Evolutionary conservation across 35 echinoderm and acorn worm genomes (phyloP).

Genomic region (Holothuria glaberrima): DNA sequence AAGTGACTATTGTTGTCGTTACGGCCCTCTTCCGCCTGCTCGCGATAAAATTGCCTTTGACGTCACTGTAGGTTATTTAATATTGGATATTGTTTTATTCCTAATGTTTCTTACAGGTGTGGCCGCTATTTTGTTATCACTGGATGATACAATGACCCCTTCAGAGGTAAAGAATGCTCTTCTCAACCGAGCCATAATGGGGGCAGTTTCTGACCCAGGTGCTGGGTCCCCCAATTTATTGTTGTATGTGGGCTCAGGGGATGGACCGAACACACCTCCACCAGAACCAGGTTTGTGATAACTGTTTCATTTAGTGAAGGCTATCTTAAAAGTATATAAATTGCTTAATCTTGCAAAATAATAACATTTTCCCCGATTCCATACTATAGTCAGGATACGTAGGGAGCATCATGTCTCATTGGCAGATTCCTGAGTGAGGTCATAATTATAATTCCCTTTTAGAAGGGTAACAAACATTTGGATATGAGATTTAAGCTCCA

Average conservation of each 20-base stretch:
- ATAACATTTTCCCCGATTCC: not conserved
- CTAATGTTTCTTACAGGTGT: not conserved
- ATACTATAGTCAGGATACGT: no score
- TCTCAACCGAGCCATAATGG: not conserved
- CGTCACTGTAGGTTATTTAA: not conserved
- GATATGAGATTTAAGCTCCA: not conserved
- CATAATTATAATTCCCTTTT: no score
- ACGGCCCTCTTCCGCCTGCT: no score
- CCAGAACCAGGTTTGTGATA: not conserved
- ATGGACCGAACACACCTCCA: slow-evolving; percentile 25
- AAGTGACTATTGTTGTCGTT: no score
- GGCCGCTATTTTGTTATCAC: not conserved
- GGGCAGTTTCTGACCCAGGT: not conserved
- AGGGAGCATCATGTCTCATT: not conserved
- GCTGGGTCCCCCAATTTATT: not conserved
- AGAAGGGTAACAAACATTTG: not conserved
- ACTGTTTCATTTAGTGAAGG: not conserved
- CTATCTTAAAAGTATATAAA: not conserved
- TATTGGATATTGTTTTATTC: not conserved
- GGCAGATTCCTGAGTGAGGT: not conserved
- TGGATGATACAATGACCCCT: not conserved
- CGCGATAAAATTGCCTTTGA: no score
- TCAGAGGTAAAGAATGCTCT: slow-evolving; percentile 2
- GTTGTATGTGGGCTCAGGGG: not conserved
- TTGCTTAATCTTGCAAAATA: not conserved